These are phyloP conservation scores for Rhinichthys klamathensis DNA, from an alignment of 2,113 vertebrate genomes.

Conservation along the genomic window DNA sequence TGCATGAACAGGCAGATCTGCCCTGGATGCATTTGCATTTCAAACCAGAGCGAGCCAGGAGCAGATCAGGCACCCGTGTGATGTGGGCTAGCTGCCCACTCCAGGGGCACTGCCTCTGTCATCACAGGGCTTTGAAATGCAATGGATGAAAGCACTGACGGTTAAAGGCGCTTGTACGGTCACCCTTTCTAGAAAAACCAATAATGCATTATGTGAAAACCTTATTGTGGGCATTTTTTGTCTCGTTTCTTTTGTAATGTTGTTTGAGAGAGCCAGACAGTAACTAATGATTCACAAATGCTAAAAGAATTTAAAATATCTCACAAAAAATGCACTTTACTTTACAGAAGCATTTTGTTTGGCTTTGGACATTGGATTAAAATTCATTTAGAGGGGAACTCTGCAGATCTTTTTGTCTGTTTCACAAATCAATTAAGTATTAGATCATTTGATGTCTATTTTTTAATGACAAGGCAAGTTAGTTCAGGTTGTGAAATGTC, in stretches of 20 bases:
- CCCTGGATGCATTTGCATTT: conserved; percentile 58
- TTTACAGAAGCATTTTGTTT: conserved; percentile 23
- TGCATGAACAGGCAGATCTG: conserved; percentile 50
- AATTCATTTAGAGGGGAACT: neutral
- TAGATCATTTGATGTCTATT: neutral
- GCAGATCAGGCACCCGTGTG: conserved; percentile 41
- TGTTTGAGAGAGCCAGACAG: conserved; percentile 5
- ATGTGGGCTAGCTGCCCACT: conserved; percentile 21
- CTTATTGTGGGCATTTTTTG: conserved; percentile 27
- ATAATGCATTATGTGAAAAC: conserved; percentile 18
- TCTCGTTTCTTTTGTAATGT: conserved; percentile 15
- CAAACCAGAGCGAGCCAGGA: conserved; percentile 47
- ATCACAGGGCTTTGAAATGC: conserved; percentile 52
- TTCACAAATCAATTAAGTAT: neutral
- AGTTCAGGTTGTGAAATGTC: neutral
- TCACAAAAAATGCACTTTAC: conserved; percentile 32
- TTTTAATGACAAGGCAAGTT: neutral
- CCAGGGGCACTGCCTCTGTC: conserved; percentile 40
- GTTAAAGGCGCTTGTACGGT: conserved; percentile 12
- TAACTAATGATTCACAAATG: neutral
- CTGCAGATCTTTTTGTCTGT: neutral
- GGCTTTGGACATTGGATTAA: neutral
- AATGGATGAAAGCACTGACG: conserved; percentile 45
- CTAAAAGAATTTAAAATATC: neutral
- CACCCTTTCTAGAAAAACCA: conserved; percentile 31